Evolutionary conservation across 2,888 invertebrate species (phyloP).

Genomic region (Nineta flava): DNA sequence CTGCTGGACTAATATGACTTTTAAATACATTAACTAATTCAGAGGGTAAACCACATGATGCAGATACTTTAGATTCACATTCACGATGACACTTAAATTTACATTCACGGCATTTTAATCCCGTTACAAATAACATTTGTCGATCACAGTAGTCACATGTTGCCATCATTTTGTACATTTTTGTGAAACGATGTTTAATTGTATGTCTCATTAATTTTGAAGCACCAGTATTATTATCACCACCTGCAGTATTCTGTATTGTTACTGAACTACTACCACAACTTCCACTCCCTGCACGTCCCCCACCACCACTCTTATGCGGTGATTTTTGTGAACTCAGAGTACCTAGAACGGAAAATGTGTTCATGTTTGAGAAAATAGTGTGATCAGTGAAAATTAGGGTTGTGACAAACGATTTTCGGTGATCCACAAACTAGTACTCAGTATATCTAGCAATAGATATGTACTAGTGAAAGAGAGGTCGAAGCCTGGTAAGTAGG

Average conservation of each 20-base stretch:
- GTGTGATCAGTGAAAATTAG: not conserved
- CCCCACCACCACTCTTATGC: constrained; percentile 15
- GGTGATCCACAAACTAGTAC: too few relatives aligned
- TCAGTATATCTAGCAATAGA: too few relatives aligned
- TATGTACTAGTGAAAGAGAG: too few relatives aligned
- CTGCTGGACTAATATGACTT: constrained; percentile 5
- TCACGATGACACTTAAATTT: constrained; percentile 82
- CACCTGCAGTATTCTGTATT: not conserved
- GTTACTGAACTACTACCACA: not conserved
- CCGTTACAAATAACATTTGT: constrained; percentile 69
- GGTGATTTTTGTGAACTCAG: constrained; percentile 44
- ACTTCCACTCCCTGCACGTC: too few relatives aligned
- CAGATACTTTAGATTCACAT: constrained; percentile 81
- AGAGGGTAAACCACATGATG: constrained; percentile 81
- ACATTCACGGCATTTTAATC: constrained; percentile 86
- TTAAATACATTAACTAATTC: constrained; percentile 68
- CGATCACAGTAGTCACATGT: constrained; percentile 83
- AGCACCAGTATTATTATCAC: constrained; percentile 4
- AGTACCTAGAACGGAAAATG: constrained; percentile 25
- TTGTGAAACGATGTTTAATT: constrained; percentile 80
- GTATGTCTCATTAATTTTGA: constrained; percentile 64
- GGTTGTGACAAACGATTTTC: too few relatives aligned
- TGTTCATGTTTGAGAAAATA: too few relatives aligned
- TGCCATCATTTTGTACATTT: constrained; percentile 75
- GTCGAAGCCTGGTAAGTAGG: too few relatives aligned